These are phyloP conservation scores for Seriola aureovittata DNA, from an alignment of 2,113 vertebrate genomes.

Conservation along the genomic window DNA sequence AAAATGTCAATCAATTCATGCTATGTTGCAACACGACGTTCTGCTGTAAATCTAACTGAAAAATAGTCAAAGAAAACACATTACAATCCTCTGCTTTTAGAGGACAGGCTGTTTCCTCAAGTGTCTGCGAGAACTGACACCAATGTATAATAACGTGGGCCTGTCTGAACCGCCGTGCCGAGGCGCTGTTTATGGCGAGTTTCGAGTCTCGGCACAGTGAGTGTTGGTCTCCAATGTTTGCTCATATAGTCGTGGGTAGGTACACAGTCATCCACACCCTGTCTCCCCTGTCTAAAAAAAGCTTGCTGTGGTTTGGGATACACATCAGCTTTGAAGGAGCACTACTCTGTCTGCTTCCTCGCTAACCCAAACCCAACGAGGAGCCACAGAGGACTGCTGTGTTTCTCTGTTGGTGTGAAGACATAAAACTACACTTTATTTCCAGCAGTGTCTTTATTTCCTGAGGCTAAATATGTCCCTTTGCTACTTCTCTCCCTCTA, in stretches of 20 bases:
- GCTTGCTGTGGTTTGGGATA: conserved; percentile 67
- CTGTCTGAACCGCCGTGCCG: conserved; percentile 8
- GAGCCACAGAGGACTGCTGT: conserved; percentile 53
- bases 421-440: conserved; percentile 11
- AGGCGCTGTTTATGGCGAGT: conserved; percentile 51
- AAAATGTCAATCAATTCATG: conserved; percentile 4
- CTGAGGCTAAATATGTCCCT: neutral
- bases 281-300: conserved; percentile 79
- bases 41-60: neutral
- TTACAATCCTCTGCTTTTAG: neutral
- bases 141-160: conserved; percentile 16
- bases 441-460: neutral
- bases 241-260: conserved; percentile 58
- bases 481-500: neutral
- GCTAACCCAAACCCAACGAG: conserved; percentile 7
- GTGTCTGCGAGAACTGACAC: conserved; percentile 38
- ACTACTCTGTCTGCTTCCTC: conserved; percentile 29
- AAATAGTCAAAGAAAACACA: neutral
- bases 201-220: conserved; percentile 46
- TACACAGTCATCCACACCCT: conserved; percentile 76
- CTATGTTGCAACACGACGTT: neutral
- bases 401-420: conserved; percentile 22
- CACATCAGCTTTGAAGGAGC: conserved; percentile 52
- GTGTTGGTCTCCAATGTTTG: conserved; percentile 58
- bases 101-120: conserved; percentile 18